A percentile compares a stretch with the other conserved stretches of the same genome.
Conservation (phyloP, 2,113 vertebrate genomes). For the Anarrhichthys ocellatus region DNA sequence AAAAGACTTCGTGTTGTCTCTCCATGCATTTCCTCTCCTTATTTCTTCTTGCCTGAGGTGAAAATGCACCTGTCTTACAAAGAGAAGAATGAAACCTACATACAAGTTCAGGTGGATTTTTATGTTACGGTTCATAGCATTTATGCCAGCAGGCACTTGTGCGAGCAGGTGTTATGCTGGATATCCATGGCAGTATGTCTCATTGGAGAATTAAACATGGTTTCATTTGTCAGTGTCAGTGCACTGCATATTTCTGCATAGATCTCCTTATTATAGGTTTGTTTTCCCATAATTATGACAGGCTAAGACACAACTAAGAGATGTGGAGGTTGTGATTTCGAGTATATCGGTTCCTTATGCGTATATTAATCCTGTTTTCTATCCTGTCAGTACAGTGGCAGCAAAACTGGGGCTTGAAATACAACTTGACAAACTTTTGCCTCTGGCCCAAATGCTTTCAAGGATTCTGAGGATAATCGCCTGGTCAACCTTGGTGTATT, state of each 20-base stretch:
- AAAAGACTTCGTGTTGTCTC: neutral
- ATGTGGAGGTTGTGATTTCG: neutral
- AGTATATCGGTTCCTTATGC: neutral
- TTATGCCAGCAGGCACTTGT: too few relatives aligned
- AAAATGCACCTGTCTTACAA: slow-evolving; percentile 1
- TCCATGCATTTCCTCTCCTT: neutral
- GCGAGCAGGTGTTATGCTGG: neutral
- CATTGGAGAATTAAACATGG: neutral
- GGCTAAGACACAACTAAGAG: neutral
- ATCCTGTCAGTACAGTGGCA: neutral
- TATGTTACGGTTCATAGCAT: neutral
- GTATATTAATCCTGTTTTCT: neutral
- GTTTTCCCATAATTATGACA: neutral
- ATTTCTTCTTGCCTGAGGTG: neutral
- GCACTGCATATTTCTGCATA: neutral
- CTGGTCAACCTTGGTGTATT: slow-evolving; percentile 26
- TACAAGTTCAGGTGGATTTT: neutral
- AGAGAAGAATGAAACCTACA: neutral
- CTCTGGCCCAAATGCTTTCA: slow-evolving; percentile 23
- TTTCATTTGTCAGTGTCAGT: neutral
- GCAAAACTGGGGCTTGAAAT: neutral
- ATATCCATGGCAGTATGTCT: neutral
- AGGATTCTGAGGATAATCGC: slow-evolving; percentile 16
- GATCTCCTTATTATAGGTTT: neutral
- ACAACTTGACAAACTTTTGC: neutral